Percentiles rank a stretch among this genome's conserved stretches.
Conservation (phyloP, 2,113 vertebrate genomes). For the Todiramphus saurophagus region DNA sequence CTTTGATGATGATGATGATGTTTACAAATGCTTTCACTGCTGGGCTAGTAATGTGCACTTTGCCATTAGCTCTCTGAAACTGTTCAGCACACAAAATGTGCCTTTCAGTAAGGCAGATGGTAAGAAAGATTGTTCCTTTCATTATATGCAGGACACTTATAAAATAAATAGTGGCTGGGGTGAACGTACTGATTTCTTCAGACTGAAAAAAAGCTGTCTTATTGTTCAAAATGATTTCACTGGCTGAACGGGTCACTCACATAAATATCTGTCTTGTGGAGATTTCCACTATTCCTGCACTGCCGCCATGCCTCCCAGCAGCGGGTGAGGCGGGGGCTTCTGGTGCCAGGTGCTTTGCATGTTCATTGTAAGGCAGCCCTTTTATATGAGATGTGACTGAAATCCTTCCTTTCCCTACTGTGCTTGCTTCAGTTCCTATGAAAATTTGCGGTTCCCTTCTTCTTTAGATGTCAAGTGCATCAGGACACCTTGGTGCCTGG, state of each 20-base stretch:
- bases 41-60: conserved; percentile 65
- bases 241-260: not conserved
- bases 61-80: conserved; percentile 66
- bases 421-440: not conserved
- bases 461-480: not conserved
- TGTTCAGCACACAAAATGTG: conserved; percentile 34
- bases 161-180: conserved; percentile 65
- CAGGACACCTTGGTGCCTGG: not conserved
- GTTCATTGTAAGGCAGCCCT: not conserved
- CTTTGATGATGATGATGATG: conserved; percentile 72
- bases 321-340: not conserved
- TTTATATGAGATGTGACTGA: not conserved
- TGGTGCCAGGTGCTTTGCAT: not conserved
- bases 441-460: not conserved
- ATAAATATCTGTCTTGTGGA: conserved; percentile 1
- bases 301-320: not conserved
- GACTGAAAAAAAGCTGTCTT: conserved; percentile 20
- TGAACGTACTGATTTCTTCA: not conserved
- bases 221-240: not conserved
- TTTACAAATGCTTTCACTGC: conserved; percentile 72
- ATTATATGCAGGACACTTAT: conserved; percentile 47
- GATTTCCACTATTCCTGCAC: not conserved
- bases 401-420: not conserved
- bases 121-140: conserved; percentile 68
- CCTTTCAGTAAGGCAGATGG: conserved; percentile 59